Evolutionary conservation across 1,140 invertebrate genomes (phyloP), one percentile per base, ranked within the genome.

Genomic region (Bombyx mandarina): DNA sequence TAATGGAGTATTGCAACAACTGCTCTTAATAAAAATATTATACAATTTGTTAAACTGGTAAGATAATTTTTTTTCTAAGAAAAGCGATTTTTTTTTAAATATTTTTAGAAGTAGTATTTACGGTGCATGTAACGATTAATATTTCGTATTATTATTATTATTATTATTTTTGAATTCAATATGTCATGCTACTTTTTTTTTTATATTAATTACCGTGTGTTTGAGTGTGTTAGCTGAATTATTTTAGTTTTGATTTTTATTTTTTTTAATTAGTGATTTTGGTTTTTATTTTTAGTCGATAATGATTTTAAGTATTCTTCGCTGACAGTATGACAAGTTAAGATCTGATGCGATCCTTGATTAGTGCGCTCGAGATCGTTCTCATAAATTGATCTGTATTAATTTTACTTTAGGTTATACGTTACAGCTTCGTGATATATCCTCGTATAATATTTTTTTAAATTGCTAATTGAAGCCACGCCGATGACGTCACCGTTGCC

Each of bases 171-270:
- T 80, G 71, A 79, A 82, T 35, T 35, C 26, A 35, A 35, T 35
- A 35, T 82, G 81, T 83, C 76, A 77, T 73, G 74, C 79, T 85
- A 82, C 76, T 80, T 73, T 78, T 71, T 71, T 78, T 77, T 78
- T 82, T 76, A 78, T 72, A 59, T 82, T 71, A 69, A 81, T 78
- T 82, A 79, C 74, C 73, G 81, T 82, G 82, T 84, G 84, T 82
- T 83, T 84, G 83, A 75, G 84, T 87, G 82, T 84, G 78, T 84
- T 87, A 85, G 82, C 71, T 75, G 79, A 85, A 87, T 87, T 87
- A 87, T 87, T 85, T 87, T 87, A 87, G 84, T 82, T 83, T 35
- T 65, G 73, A 79, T 83, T 83, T 76, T 79, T 53, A 58, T 59
- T 59, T 52, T 57, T 52, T 58, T 55, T 56, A 71, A 73, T 79